Percentiles rank a stretch among this genome's conserved stretches.
phyloP scores from a whole-genome alignment of 1,140 invertebrate genomes.

The Drosophila sulfurigaster region DNA sequence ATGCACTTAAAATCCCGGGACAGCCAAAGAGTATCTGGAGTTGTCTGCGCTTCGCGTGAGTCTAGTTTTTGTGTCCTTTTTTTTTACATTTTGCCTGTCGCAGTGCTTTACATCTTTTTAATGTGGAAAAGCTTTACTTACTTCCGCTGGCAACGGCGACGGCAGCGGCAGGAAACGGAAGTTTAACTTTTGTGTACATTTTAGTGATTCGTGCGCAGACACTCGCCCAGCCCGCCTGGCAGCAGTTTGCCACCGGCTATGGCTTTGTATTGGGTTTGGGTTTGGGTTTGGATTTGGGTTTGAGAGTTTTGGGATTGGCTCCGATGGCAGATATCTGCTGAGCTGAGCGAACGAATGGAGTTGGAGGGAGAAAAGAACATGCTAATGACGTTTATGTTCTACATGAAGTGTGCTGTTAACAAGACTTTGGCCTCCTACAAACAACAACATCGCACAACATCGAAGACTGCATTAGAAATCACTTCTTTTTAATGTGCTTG shows the following conservation, averaged over 20 bases:
- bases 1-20: too few species aligned
- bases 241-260: constrained; percentile 14
- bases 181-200: constrained; percentile 83
- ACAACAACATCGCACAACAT: not conserved
- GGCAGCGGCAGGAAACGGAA: constrained; percentile 77
- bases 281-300: constrained; percentile 7
- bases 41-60: not conserved
- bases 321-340: not conserved
- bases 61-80: constrained; percentile 15
- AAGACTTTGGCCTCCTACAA: not conserved
- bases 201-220: constrained; percentile 80
- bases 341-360: not conserved
- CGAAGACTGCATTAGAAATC: constrained; percentile 29
- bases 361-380: not conserved
- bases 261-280: constrained; percentile 6
- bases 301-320: not conserved
- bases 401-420: constrained; percentile 35
- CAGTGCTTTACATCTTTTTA: constrained; percentile 80
- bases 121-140: constrained; percentile 83
- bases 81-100: constrained; percentile 62
- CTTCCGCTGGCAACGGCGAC: constrained; percentile 68
- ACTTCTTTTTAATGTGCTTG: constrained; percentile 30
- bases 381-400: constrained; percentile 45
- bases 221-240: constrained; percentile 40
- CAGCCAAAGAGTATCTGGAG: constrained; percentile 17